phyloP scores from a whole-genome alignment of 2,888 invertebrate species.

The Caenorhabditis zanzibari region DNA sequence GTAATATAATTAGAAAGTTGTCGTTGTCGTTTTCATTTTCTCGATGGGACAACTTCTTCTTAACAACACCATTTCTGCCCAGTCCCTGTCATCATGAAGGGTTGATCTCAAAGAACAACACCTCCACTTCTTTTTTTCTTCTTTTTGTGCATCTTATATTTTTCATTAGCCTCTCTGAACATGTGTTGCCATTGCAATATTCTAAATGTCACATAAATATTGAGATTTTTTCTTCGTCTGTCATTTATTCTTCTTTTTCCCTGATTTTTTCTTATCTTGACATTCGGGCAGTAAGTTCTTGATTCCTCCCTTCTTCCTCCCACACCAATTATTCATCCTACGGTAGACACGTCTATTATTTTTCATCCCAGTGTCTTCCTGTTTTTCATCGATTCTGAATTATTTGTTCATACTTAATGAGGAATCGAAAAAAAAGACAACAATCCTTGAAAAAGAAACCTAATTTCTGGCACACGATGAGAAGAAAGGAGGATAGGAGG shows the following conservation, averaged over 20 bases:
- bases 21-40: slow-evolving; percentile 60
- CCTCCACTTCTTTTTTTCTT: slow-evolving; percentile 17
- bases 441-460: slow-evolving; percentile 54
- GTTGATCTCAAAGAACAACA: slow-evolving; percentile 31
- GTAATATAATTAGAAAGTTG: slow-evolving; percentile 61
- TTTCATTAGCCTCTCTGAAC: slow-evolving; percentile 33
- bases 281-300: not conserved
- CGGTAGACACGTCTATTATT: not conserved
- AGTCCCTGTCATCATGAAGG: slow-evolving; percentile 1
- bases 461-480: slow-evolving; percentile 44
- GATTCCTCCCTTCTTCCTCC: not conserved
- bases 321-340: slow-evolving; percentile 26
- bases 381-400: slow-evolving; percentile 23
- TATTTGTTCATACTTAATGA: slow-evolving; percentile 38
- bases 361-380: not conserved
- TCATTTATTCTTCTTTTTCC: not conserved
- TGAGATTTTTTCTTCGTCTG: not conserved
- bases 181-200: slow-evolving; percentile 33
- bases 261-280: not conserved
- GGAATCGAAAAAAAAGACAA: slow-evolving; percentile 37
- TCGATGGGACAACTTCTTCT: slow-evolving; percentile 24
- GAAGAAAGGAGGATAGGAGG: slow-evolving; percentile 9
- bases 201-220: slow-evolving; percentile 25
- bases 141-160: slow-evolving; percentile 10
- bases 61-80: slow-evolving; percentile 34